Percentiles rank a stretch among this genome's conserved stretches.
Conservation (phyloP, 2,888 invertebrate genomes). For the Dryococelus australis region DNA sequence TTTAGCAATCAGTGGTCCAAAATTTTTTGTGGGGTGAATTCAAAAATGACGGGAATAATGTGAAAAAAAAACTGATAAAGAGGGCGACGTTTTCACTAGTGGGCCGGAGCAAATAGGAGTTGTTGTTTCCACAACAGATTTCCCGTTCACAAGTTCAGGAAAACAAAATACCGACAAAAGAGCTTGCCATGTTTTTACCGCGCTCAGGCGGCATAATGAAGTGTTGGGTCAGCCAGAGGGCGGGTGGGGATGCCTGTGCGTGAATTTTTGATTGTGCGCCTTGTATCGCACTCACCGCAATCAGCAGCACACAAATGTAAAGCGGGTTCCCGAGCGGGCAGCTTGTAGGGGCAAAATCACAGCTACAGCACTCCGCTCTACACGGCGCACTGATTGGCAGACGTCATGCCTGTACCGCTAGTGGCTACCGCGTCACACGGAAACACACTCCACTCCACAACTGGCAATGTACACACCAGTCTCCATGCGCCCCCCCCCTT, state of each 20-base stretch:
- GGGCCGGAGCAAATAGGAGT: not conserved
- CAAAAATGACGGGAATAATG: too few species aligned
- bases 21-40: too few species aligned
- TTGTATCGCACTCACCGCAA: not conserved
- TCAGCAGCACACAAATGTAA: not conserved
- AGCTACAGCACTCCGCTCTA: not conserved
- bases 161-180: not conserved
- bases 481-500: too few species aligned
- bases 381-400: not conserved
- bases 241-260: not conserved
- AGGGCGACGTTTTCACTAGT: not conserved
- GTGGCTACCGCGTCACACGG: not conserved
- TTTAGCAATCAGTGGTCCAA: too few species aligned
- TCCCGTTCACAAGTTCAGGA: not conserved
- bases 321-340: not conserved
- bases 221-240: not conserved
- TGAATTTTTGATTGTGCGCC: not conserved
- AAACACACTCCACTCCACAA: not conserved
- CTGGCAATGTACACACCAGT: too few species aligned
- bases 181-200: slow-evolving; percentile 6
- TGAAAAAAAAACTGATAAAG: too few species aligned
- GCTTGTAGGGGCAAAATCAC: not conserved
- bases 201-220: not conserved
- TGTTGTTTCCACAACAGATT: not conserved
- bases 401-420: not conserved